These are phyloP conservation scores for Oceanodroma leucorhoa DNA, from an alignment of 2,797 vertebrate genomes.

Conservation along the genomic window DNA sequence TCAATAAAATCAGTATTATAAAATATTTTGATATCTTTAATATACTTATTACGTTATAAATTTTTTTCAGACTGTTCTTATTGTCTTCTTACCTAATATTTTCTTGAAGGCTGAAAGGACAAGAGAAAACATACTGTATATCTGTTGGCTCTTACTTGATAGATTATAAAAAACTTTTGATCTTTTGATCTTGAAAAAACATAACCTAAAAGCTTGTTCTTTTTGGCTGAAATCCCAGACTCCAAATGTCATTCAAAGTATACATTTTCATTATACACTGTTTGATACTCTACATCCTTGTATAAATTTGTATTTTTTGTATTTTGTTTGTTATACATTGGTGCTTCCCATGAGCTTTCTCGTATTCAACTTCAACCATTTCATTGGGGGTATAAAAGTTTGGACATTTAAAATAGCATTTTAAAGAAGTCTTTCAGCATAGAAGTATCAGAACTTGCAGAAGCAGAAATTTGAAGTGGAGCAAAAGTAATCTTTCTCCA, in stretches of 20 bases:
- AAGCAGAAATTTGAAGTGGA: slow-evolving; percentile 1
- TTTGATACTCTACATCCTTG: slow-evolving; percentile 50
- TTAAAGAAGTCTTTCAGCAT: not conserved
- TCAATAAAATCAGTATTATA: not conserved
- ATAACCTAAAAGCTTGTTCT: slow-evolving; percentile 67
- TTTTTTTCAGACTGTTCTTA: not conserved
- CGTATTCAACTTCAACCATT: not conserved
- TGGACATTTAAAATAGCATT: slow-evolving; percentile 12
- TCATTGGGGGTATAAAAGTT: not conserved
- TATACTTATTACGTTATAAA: not conserved
- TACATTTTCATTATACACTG: slow-evolving; percentile 47
- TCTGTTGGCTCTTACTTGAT: slow-evolving; percentile 58
- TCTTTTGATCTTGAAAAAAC: slow-evolving; percentile 69
- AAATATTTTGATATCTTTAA: not conserved
- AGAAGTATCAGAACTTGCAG: not conserved
- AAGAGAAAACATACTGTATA: slow-evolving; percentile 48
- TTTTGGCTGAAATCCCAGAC: slow-evolving; percentile 70
- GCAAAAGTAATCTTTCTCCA: not conserved
- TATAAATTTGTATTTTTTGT: slow-evolving; percentile 18
- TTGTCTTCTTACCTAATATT: not conserved
- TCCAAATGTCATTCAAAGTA: slow-evolving; percentile 64
- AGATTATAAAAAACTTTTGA: slow-evolving; percentile 56
- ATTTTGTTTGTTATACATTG: not conserved
- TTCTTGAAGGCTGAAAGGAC: slow-evolving; percentile 15
- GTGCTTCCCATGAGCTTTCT: not conserved